Base-by-base conservation (phyloP, 2,113 vertebrate species). In the Aramus guarauna region DNA sequence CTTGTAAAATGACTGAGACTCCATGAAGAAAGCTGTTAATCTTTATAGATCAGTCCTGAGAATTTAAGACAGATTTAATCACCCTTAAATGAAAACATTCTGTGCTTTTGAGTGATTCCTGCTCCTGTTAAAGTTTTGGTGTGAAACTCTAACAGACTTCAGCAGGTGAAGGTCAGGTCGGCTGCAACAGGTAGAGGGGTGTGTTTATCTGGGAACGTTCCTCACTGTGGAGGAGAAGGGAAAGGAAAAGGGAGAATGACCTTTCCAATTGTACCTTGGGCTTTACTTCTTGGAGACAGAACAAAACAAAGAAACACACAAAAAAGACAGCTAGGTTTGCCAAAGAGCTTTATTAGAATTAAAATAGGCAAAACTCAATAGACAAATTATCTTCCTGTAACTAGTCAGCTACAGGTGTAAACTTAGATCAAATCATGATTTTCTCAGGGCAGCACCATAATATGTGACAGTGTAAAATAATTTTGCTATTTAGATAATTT, bases 101-200 rank as follows among this genome's bases (percentile, higher is more conserved):
- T 41, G 18, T 23, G 4, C 39, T 85, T 88, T 21, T 67, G 11
- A 3, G 1, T 47, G 39, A 43, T 58, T 67, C 50, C 37, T 75
- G 17, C 13, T 91, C 24, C 58, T 68, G 39, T 29, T 68, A n/a
- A 80, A 75, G 37, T 77, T 94, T 80, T 53, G 56, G 8, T 47
- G 26, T 73, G 69, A 84, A 93, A 59, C 8, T 58, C 53, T 30
- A 18, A 4, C n/a, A 85, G 80, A 36, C 9, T 37, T 80, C 29
- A 45, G 0, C 41, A 48, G 36, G 36, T 2, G 19, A 76, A 71
- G 55, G 47, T 92, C 47, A 48, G 64, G n/a, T 8, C 0, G 0
- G 45, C 45, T 66, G 58, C 24, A 66, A 47, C 12, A 48, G 43
- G 23, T 36, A 52, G 41, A 68, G 59, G 14, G 4, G 18, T 66